Percentiles rank a stretch among this genome's conserved stretches.
phyloP scores from a whole-genome alignment of 2,113 vertebrate genomes.

The Xyliphius kryptos region DNA sequence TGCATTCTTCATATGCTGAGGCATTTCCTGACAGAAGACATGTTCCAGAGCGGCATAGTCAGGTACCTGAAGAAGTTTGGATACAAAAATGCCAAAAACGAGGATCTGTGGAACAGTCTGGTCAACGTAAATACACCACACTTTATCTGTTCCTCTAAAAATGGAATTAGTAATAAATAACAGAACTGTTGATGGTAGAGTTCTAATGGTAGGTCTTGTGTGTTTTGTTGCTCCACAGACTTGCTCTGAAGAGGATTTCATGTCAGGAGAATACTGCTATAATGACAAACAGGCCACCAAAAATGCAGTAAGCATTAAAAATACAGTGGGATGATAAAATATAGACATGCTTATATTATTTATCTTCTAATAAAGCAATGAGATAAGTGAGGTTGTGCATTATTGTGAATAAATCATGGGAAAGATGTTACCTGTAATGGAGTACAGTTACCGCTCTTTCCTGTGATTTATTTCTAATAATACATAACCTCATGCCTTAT shows the following conservation, averaged over 20 bases:
- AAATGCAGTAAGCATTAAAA: conserved; percentile 60
- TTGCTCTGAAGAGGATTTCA: conserved; percentile 68
- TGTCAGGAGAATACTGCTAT: conserved; percentile 64
- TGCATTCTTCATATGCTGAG: conserved; percentile 72
- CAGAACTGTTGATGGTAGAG: too few species aligned
- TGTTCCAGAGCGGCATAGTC: conserved; percentile 68
- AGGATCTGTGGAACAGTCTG: conserved; percentile 71
- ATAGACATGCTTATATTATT: too few species aligned
- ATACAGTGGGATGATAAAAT: too few species aligned
- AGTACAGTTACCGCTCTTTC: too few species aligned
- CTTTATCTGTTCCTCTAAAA: neutral
- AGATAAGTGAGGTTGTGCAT: too few species aligned
- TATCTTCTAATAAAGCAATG: too few species aligned
- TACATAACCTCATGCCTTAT: too few species aligned
- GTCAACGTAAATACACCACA: conserved; percentile 54
- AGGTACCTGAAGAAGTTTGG: conserved; percentile 66
- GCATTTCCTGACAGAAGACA: conserved; percentile 65
- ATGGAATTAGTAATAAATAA: neutral
- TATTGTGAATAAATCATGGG: too few species aligned
- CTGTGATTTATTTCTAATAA: too few species aligned
- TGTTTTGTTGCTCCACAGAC: conserved; percentile 52
- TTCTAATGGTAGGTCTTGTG: neutral
- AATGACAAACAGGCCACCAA: conserved; percentile 57
- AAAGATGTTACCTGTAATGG: too few species aligned
- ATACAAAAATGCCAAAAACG: conserved; percentile 65